Evolutionary conservation across 2,113 vertebrate genomes (phyloP).

Genomic region (Lepisosteus oculatus): DNA sequence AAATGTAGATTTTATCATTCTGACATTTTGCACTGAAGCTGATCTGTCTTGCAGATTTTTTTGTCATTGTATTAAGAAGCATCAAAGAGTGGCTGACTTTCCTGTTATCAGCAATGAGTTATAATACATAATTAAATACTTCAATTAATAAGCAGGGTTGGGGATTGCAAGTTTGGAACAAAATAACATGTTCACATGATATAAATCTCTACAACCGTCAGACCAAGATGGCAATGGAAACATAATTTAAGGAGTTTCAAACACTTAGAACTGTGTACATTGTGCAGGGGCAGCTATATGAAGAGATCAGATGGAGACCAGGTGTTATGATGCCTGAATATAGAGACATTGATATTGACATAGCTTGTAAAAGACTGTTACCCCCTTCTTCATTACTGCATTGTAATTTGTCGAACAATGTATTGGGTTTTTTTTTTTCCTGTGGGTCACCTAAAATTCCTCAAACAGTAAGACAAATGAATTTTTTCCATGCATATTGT

Average conservation of each 20-base stretch:
- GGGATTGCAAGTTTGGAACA: conserved; percentile 44
- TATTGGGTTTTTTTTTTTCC: too few species aligned
- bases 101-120: conserved; percentile 61
- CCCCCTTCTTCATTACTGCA: conserved; percentile 74
- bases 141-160: conserved; percentile 56
- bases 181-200: conserved; percentile 47
- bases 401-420: conserved; percentile 29
- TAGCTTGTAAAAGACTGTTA: conserved; percentile 65
- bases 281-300: conserved; percentile 54
- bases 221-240: conserved; percentile 71
- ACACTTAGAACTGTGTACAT: conserved; percentile 53
- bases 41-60: conserved; percentile 47
- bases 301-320: conserved; percentile 66
- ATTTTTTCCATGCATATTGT: too few species aligned
- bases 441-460: conserved; percentile 24
- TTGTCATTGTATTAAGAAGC: conserved; percentile 33
- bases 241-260: conserved; percentile 64
- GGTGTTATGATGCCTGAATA: conserved; percentile 87
- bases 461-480: too few species aligned
- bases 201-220: conserved; percentile 22
- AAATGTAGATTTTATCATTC: conserved; percentile 41
- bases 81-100: conserved; percentile 52
- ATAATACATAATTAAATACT: conserved; percentile 55
- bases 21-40: conserved; percentile 35
- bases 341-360: conserved; percentile 79